phyloP scores from a whole-genome alignment of 1,140 invertebrate species.

The Cecropterus lyciades region DNA sequence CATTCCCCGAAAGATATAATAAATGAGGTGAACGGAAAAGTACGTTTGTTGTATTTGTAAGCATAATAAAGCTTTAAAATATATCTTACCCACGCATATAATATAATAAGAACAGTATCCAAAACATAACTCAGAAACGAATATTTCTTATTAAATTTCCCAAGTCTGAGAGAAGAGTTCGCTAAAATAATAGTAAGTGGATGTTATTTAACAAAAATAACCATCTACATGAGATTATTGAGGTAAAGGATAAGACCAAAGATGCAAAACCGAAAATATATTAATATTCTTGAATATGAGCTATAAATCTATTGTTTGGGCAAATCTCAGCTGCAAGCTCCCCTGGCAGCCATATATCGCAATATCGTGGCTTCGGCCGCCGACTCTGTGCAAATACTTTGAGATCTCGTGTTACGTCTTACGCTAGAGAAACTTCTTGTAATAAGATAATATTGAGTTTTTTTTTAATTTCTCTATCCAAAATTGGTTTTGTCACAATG shows the following conservation, averaged over 20 bases:
- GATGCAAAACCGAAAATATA: slow-evolving; percentile 46
- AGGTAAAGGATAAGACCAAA: neutral
- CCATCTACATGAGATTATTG: neutral
- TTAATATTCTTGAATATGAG: slow-evolving; percentile 63
- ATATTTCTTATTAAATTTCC: neutral
- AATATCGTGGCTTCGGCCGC: slow-evolving; percentile 53
- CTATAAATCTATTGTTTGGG: slow-evolving; percentile 73
- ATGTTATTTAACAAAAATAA: no score
- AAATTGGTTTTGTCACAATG: no score
- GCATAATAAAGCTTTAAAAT: neutral
- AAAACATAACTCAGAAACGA: neutral
- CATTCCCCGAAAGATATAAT: neutral
- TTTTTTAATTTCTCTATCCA: no score
- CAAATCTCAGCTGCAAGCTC: slow-evolving; percentile 67
- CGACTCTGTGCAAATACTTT: slow-evolving; percentile 40
- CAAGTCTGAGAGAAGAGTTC: no score
- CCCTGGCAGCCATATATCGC: slow-evolving; percentile 72
- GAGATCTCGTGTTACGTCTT: slow-evolving; percentile 24
- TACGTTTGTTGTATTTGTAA: neutral
- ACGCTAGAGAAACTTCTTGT: slow-evolving; percentile 13
- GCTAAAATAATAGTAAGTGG: no score
- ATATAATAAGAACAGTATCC: neutral
- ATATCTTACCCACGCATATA: neutral
- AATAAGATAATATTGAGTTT: slow-evolving; percentile 24
- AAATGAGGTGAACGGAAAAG: neutral